These are phyloP conservation scores for Agrotis puta DNA, from an alignment of 2,888 invertebrate species.

Conservation along the genomic window DNA sequence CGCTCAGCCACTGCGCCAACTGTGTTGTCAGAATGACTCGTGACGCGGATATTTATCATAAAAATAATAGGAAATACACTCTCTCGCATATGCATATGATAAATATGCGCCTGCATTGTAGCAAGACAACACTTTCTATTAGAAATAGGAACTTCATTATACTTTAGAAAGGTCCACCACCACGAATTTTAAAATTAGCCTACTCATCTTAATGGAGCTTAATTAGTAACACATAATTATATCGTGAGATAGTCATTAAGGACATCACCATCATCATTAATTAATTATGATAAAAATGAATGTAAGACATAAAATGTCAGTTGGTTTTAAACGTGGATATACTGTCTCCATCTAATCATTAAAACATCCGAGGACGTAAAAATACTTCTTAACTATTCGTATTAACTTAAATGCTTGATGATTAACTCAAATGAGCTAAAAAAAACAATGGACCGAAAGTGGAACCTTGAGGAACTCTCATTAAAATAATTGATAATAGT, in stretches of 20 bases:
- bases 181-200: slow-evolving; percentile 17
- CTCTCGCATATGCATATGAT: slow-evolving; percentile 38
- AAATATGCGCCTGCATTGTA: slow-evolving; percentile 33
- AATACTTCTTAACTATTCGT: neutral
- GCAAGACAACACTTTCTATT: slow-evolving; percentile 47
- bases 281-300: neutral
- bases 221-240: neutral
- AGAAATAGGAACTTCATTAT: slow-evolving; percentile 45
- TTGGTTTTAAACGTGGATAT: no score
- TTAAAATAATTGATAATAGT: slow-evolving; percentile 34
- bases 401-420: slow-evolving; percentile 30
- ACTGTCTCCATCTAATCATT: neutral
- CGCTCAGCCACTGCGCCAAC: no score
- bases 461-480: slow-evolving; percentile 65
- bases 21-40: slow-evolving; percentile 1
- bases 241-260: slow-evolving; percentile 22
- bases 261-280: slow-evolving; percentile 4
- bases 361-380: neutral
- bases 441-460: slow-evolving; percentile 62
- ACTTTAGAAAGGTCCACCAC: slow-evolving; percentile 43
- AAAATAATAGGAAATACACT: slow-evolving; percentile 17
- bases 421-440: slow-evolving; percentile 57
- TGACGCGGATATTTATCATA: neutral
- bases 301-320: no score
- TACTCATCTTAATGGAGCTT: neutral